Evolutionary conservation across 2,797 vertebrate genomes (phyloP).

Genomic region (Lacerta agilis): DNA sequence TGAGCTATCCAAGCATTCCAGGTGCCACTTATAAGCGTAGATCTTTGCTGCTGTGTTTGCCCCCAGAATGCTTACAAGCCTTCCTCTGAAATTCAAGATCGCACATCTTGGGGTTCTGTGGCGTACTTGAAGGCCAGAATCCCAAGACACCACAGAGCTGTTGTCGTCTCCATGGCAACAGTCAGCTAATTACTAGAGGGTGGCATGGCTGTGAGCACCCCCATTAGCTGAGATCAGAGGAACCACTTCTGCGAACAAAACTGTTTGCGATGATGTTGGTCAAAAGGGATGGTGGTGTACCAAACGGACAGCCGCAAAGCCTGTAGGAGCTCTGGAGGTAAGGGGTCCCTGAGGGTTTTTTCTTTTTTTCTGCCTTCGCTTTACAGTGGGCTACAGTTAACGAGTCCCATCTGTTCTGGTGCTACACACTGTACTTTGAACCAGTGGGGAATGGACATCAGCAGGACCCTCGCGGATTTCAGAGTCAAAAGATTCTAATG

Average conservation of each 20-base stretch:
- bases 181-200: conserved; percentile 9
- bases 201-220: not conserved
- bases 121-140: not conserved
- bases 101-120: not conserved
- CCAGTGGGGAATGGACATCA: not conserved
- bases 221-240: conserved; percentile 13
- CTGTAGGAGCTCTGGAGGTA: not conserved
- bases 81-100: not conserved
- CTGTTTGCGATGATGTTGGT: not conserved
- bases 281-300: not conserved
- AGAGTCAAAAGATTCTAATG: not conserved
- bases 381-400: not conserved
- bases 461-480: not conserved
- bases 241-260: not conserved
- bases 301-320: not conserved
- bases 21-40: not conserved
- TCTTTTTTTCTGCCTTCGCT: not conserved
- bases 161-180: conserved; percentile 8
- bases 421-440: not conserved
- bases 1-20: not conserved
- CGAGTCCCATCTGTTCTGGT: not conserved
- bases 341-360: not conserved
- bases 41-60: not conserved
- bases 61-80: not conserved
- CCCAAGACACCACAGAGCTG: not conserved